Conservation (phyloP, 2,113 vertebrate species). For the Protomyctophum bolini region DNA sequence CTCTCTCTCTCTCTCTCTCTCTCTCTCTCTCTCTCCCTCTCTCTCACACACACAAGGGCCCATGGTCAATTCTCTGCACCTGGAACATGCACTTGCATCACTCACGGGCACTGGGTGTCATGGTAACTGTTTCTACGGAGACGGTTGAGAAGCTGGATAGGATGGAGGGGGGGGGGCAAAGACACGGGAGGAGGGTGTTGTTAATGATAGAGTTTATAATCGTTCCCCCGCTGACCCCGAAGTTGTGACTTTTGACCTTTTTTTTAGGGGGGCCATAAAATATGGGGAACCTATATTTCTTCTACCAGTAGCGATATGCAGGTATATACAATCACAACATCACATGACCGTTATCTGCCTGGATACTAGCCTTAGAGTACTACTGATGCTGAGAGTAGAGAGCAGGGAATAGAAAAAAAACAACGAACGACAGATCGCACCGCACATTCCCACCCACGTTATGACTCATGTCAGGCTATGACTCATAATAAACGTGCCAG, state of each 20-base stretch:
- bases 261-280: no score
- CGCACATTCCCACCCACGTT: constrained; percentile 63
- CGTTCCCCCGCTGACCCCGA: constrained; percentile 6
- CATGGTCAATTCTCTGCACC: constrained; percentile 63
- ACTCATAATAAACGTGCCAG: constrained; percentile 74
- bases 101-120: constrained; percentile 64
- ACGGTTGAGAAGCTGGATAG: constrained; percentile 61
- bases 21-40: not conserved
- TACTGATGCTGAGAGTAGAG: constrained; percentile 27
- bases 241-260: constrained; percentile 41
- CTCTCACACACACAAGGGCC: not conserved
- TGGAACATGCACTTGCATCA: constrained; percentile 74
- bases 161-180: constrained; percentile 48
- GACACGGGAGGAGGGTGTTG: constrained; percentile 24
- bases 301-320: constrained; percentile 20
- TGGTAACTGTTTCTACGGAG: constrained; percentile 70
- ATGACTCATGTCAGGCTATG: constrained; percentile 65
- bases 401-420: constrained; percentile 38
- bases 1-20: not conserved
- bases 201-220: constrained; percentile 12
- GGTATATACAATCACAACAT: constrained; percentile 19
- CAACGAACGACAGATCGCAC: constrained; percentile 51
- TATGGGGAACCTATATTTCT: not conserved
- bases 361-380: constrained; percentile 51
- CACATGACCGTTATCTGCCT: constrained; percentile 72